Evolutionary conservation across 2,797 vertebrate species (phyloP).

Genomic region (Arrhamphus sclerolepis): DNA sequence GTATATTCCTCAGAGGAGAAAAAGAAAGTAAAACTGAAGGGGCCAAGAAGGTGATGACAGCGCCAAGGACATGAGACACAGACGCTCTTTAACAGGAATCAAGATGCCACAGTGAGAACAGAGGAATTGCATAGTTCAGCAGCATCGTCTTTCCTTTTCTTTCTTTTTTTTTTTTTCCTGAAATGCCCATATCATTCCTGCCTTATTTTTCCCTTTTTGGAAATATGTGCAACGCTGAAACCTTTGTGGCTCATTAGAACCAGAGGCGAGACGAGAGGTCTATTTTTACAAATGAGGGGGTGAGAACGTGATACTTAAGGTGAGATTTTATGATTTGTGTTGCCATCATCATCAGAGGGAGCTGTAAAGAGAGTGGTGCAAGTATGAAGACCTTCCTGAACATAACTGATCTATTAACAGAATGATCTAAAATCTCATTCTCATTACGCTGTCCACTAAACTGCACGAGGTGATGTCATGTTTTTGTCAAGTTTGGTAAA

Average conservation of each 20-base stretch:
- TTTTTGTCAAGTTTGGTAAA: slow-evolving; percentile 7
- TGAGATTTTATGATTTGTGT: too few species aligned
- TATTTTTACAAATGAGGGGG: too few species aligned
- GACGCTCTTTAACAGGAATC: slow-evolving; percentile 12
- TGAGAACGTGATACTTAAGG: too few species aligned
- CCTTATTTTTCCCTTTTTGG: too few species aligned
- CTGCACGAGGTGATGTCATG: neutral
- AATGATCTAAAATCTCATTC: neutral
- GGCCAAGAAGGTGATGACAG: slow-evolving; percentile 34
- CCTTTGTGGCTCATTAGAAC: too few species aligned
- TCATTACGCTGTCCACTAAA: neutral
- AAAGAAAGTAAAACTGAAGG: too few species aligned
- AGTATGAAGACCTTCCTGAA: neutral
- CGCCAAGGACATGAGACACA: slow-evolving; percentile 41
- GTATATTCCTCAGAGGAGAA: slow-evolving; percentile 29
- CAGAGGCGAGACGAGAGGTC: too few species aligned
- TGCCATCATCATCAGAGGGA: too few species aligned
- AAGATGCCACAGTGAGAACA: slow-evolving; percentile 28
- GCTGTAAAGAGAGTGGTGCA: too few species aligned
- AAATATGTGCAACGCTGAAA: too few species aligned
- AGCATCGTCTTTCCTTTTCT: slow-evolving; percentile 18
- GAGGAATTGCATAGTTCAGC: slow-evolving; percentile 73
- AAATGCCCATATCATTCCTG: neutral
- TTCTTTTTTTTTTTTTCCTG: neutral
- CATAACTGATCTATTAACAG: neutral